Evolutionary conservation across 2,113 vertebrate genomes (phyloP).

Genomic region (Cygnus buccinator): DNA sequence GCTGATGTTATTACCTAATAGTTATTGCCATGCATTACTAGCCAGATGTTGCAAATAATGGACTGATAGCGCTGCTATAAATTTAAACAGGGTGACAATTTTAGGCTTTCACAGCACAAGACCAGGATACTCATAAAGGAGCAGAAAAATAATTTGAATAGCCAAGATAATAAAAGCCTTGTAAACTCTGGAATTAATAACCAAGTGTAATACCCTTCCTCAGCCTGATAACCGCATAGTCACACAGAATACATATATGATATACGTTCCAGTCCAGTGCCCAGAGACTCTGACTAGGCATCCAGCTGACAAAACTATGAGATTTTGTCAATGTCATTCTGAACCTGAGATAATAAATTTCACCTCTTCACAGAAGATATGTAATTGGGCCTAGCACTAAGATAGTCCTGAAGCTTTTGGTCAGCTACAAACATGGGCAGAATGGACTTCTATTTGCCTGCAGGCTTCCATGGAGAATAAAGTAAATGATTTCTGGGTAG

Average conservation of each 20-base stretch:
- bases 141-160: constrained; percentile 50
- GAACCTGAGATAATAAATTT: neutral
- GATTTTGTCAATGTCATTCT: neutral
- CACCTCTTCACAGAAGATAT: neutral
- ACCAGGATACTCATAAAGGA: constrained; percentile 39
- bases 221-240: neutral
- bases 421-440: neutral
- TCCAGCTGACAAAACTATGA: neutral
- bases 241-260: neutral
- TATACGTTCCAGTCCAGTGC: accelerated
- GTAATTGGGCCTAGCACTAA: neutral
- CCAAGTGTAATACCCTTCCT: neutral
- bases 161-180: constrained; percentile 26
- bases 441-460: neutral
- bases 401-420: neutral
- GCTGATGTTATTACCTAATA: constrained; percentile 58
- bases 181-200: neutral
- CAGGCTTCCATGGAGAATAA: neutral
- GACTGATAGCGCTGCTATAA: constrained; percentile 71
- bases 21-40: constrained; percentile 62
- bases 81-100: constrained; percentile 67
- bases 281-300: neutral
- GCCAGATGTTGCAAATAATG: constrained; percentile 74
- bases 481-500: neutral
- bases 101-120: constrained; percentile 44